Conservation (phyloP, 2,888 invertebrate genomes). For the Macrophya annulata region DNA sequence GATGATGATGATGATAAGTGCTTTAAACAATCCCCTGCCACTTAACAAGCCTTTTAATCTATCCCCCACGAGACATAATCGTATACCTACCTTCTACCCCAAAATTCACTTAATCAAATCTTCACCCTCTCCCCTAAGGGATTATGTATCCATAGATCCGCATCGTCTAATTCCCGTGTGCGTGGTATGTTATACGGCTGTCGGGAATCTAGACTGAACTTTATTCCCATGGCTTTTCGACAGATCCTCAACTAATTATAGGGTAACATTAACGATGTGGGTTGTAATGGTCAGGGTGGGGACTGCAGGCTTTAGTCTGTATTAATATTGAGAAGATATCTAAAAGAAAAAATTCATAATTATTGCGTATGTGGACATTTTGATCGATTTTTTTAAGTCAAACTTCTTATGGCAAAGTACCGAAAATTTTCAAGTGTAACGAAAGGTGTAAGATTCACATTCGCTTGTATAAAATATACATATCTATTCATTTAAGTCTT, state of each 20-base stretch:
- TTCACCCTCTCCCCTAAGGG: neutral
- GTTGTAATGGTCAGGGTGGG: neutral
- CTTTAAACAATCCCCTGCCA: conserved; percentile 40
- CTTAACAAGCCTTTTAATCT: conserved; percentile 45
- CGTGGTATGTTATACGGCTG: neutral
- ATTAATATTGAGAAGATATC: too few relatives aligned
- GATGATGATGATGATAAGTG: neutral
- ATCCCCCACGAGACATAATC: conserved; percentile 33
- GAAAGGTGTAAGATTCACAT: too few relatives aligned
- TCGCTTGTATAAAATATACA: too few relatives aligned
- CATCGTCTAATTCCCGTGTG: neutral
- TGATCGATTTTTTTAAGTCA: too few relatives aligned
- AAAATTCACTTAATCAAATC: conserved; percentile 34
- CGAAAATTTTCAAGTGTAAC: too few relatives aligned
- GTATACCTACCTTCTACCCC: neutral
- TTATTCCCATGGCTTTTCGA: conserved; percentile 46
- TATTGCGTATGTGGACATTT: too few relatives aligned
- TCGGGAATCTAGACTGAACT: conserved; percentile 63
- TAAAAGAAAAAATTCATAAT: neutral
- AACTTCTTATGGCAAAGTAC: too few relatives aligned
- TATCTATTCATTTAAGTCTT: too few relatives aligned
- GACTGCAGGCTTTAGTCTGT: neutral
- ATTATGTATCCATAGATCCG: conserved; percentile 37
- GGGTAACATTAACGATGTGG: neutral
- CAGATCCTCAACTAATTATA: conserved; percentile 36